Base-by-base conservation (phyloP, 2,113 vertebrate species). In the Urocitellus parryii region DNA sequence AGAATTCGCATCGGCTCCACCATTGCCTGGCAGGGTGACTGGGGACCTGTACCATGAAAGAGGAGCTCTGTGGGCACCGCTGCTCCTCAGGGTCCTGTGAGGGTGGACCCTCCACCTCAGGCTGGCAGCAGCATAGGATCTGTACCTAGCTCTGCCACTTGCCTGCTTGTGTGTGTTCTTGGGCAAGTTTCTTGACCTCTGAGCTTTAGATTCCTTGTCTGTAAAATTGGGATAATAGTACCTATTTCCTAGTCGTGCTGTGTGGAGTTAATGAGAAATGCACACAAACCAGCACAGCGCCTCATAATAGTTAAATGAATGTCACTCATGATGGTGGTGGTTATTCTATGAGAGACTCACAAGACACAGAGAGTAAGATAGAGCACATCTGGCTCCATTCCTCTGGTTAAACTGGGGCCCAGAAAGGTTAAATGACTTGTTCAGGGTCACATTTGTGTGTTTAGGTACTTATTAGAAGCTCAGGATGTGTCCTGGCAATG, bases 191-290 rank as follows among this genome's bases (percentile, higher is more conserved):
- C 27, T 24, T 29, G 78, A 34, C 70, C 4, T 83, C 32, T 56
- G 5, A 77, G 34, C 22, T 51, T 73, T 45, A 25, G 22, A 78
- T 73, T 37, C 63, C 45, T 87, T 51, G 8, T 65, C 42, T 87
- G 4, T 78, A 90, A 56, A 67, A 51, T 4, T 61, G 8, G 37
- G 16, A n/a, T 39, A 29, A 39, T 39, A 39, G 29, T 48, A 65
- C 24, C 76, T 29, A 32, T n/a, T 77, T 76, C 22, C 32, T 45
- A 22, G 5, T 73, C 22, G 51, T 18, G 13, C 34, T 65, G 12
- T 56, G 73, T 91, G 27, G 73, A 86, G 39, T 76, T 74, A 72
- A 65, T 72, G 67, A 83, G 88, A 88, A 80, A 83, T 78, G 9
- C 12, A 18, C 29, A 42, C 16, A 63, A 48, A 79, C 29, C 32